Base-by-base conservation (phyloP, 2,888 invertebrate species). In the Oscheius onirici region DNA sequence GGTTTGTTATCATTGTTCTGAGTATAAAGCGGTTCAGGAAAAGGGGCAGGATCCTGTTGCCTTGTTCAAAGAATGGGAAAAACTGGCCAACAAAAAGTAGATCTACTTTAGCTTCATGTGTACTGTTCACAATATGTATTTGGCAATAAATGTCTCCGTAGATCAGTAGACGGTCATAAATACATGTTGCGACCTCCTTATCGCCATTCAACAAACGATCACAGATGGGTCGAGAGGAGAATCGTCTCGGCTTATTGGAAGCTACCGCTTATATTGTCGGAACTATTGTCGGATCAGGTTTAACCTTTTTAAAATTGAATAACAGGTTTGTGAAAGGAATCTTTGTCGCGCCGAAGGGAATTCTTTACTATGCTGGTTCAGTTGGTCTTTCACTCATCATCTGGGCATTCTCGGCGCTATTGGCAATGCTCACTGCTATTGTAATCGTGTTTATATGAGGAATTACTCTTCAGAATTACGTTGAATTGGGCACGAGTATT, bases 401-500 rank as follows among this genome's bases (percentile, higher is more conserved):
- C n/a, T 80, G 80, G 80, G 76, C 73, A 1, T 46, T 76, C 20
- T 79, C 75, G 41, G 78, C 76, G 71, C 61, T 80, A 8, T 69
- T 77, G 28, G 78, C 76, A 8, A 74, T 80, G 52, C 73, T 80
- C n/a, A 24, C 63, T 15, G 61, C 40, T 20, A 49, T 65, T 65
- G 65, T 65, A 40, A 43, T 5, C 3, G 3, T 46, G 3, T 46
- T 46, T 3, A 34, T 34, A n/a, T 34, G 8, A 6, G 34, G 34
- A 34, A 34, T 6, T 20, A 49, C 22, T 22, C 28, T 69, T 28
- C 24, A 80, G 80, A 78, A 79, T 55, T 80, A 74, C 66, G 75
- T 80, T 24, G 80, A 80, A 67, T 70, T 80, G 2, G 80, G 78
- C 11, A 78, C 80, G 8, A 73, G 73, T 49, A 80, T 80, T n/a